phyloP scores from a whole-genome alignment of 2,888 invertebrate species.

The Patella pellucida region DNA sequence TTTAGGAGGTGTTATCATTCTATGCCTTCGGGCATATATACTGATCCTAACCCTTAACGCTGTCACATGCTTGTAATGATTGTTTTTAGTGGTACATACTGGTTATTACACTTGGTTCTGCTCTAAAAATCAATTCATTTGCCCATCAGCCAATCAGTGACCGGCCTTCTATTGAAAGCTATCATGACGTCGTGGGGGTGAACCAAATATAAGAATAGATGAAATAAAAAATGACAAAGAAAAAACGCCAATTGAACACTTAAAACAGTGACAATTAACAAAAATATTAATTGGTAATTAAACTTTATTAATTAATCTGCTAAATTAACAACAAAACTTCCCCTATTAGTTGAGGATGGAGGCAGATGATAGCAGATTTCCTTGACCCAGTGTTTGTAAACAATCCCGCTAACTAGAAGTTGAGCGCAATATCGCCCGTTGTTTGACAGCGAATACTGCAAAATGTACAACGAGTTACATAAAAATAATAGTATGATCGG shows the following conservation, averaged over 20 bases:
- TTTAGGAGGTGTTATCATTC: conserved; percentile 2
- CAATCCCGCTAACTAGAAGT: conserved; percentile 22
- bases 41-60: too few relatives aligned
- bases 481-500: conserved; percentile 21
- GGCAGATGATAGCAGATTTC: conserved; percentile 34
- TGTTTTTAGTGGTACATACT: too few relatives aligned
- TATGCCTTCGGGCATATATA: too few relatives aligned
- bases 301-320: neutral
- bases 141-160: conserved; percentile 6
- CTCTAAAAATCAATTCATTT: too few relatives aligned
- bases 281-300: too few relatives aligned
- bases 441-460: conserved; percentile 19
- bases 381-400: conserved; percentile 33
- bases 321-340: neutral
- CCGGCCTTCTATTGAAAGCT: neutral
- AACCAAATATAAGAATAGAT: neutral
- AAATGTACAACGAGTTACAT: conserved; percentile 5
- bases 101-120: too few relatives aligned
- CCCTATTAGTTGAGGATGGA: neutral
- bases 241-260: neutral
- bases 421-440: conserved; percentile 15
- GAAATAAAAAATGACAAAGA: neutral
- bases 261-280: too few relatives aligned
- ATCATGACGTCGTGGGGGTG: too few relatives aligned
- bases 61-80: too few relatives aligned